Evolutionary conservation across 2,888 invertebrate species (phyloP), one percentile per base, ranked within the genome.

Genomic region (Andrena minutula): DNA sequence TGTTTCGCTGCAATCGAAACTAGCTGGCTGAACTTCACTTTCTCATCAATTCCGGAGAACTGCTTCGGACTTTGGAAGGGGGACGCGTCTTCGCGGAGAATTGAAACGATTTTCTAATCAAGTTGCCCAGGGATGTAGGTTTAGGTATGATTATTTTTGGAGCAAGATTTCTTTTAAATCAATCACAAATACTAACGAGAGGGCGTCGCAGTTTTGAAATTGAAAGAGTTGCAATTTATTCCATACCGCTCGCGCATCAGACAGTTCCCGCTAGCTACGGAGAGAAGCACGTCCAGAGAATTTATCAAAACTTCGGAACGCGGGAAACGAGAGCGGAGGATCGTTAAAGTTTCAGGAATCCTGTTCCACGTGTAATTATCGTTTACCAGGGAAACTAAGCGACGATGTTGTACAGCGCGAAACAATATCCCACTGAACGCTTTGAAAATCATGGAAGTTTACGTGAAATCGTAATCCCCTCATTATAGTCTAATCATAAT

Each of bases 341-440:
- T 41, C 28, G 61, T 75, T 61, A 66, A 75, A 61, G 41, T 74
- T 78, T 75, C 47, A 75, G 41, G 61, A 30, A 41, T 26, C 51
- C 35, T 60, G 35, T 61, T 66, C 30, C 41, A 7, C 23, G n/a
- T 5, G 66, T 61, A 63, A 78, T 78, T 75, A 68, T 75, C 60
- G 61, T 78, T 61, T 53, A 16, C 8, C 30, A 26, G 20, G 23
- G 8, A 10, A 16, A 53, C 47, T 10, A 28, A 8, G 49, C 26
- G 35, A 56, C 28, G 23, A 10, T n/a, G 60, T 8, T 41, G 23
- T 30, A 16, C 23, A 30, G 2, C 1, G 56, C 26, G 30, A 47
- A 20, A 20, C 12, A 30, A 5, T 10, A 30, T 30, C 41, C 1
- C 10, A 16, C 12, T 12, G 16, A 73, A 58, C 32, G 56, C 2